Evolutionary conservation across 2,888 invertebrate species (phyloP).

Genomic region (Pseudanteris insignis): DNA sequence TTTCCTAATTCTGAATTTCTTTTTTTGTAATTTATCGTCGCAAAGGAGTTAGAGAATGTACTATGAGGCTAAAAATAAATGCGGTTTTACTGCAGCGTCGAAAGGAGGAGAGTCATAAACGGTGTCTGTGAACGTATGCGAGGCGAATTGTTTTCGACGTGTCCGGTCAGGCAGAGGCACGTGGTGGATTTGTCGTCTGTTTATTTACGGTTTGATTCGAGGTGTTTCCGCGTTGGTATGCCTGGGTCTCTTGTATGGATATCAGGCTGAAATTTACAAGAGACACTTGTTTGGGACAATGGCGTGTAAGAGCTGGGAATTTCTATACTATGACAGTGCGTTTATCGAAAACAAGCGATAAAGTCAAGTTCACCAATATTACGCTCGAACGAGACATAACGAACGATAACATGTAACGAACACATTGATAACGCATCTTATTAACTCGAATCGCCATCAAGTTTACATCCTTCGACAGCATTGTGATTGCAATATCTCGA

Average conservation of each 20-base stretch:
- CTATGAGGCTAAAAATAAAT: too few relatives aligned
- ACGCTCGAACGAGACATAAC: conserved; percentile 12
- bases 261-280: conserved; percentile 40
- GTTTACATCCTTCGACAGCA: too few relatives aligned
- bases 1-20: background rate
- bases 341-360: conserved; percentile 38
- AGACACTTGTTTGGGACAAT: conserved; percentile 42
- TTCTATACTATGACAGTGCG: conserved; percentile 38
- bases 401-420: conserved; percentile 15
- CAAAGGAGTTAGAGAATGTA: too few relatives aligned
- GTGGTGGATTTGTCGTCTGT: conserved; percentile 39
- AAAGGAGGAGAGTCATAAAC: background rate
- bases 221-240: conserved; percentile 42
- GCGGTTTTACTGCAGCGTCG: too few relatives aligned
- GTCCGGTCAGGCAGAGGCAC: conserved; percentile 26
- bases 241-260: conserved; percentile 37
- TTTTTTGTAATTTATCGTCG: too few relatives aligned
- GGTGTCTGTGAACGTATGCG: conserved; percentile 1
- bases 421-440: conserved; percentile 1
- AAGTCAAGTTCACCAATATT: conserved; percentile 34
- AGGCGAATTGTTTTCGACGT: conserved; percentile 24
- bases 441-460: too few relatives aligned
- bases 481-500: too few relatives aligned
- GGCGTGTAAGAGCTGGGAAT: conserved; percentile 41
- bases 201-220: conserved; percentile 41